Conservation (phyloP, 2,113 vertebrate genomes). For the Bombycilla garrulus region DNA sequence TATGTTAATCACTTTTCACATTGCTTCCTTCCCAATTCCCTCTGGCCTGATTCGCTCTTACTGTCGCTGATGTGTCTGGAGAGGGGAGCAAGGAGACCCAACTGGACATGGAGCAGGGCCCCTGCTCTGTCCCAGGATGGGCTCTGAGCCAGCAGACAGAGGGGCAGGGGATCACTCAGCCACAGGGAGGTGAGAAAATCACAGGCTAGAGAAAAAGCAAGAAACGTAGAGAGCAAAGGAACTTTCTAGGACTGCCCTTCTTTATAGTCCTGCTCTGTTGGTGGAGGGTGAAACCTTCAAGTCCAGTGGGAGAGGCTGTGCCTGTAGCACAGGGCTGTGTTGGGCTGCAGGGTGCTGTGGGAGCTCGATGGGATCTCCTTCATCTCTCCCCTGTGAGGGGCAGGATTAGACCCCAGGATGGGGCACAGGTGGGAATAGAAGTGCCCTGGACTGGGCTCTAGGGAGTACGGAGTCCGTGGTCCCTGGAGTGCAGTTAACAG, state of each 20-base stretch:
- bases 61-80: not conserved
- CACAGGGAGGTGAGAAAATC: not conserved
- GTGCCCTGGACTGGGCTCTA: not conserved
- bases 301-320: not conserved
- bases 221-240: not conserved
- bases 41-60: not conserved
- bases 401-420: not conserved
- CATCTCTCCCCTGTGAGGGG: not conserved
- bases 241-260: not conserved
- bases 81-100: not conserved
- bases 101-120: not conserved
- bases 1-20: slow-evolving; percentile 51
- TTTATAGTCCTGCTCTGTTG: not conserved
- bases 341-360: not conserved
- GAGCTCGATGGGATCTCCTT: not conserved
- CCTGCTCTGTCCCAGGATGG: not conserved
- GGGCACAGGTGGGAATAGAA: not conserved
- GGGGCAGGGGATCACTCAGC: not conserved
- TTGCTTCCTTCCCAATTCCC: slow-evolving; percentile 18
- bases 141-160: not conserved
- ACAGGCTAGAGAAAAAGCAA: not conserved
- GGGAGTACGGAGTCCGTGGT: not conserved
- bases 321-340: not conserved
- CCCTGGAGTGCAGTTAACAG: accelerated
- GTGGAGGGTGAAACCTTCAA: not conserved